These are phyloP conservation scores for Clarias macrocephalus DNA, from an alignment of 2,113 vertebrate genomes.

Conservation along the genomic window DNA sequence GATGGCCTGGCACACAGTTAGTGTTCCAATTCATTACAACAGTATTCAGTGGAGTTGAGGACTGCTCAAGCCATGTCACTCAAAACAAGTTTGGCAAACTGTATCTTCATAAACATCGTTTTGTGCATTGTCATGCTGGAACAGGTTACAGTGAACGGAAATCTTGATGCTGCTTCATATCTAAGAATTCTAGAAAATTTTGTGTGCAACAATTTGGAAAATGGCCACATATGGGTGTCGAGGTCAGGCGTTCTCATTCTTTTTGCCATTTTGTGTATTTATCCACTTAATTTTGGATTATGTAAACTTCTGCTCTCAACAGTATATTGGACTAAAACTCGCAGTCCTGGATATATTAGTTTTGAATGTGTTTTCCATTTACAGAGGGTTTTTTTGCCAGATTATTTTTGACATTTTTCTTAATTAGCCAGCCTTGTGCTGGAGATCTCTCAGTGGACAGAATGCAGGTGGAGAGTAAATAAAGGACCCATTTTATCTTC, in stretches of 20 bases:
- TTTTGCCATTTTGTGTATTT: background rate
- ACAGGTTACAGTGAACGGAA: no score
- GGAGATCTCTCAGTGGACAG: constrained; percentile 33
- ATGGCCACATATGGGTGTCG: background rate
- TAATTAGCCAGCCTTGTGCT: constrained; percentile 29
- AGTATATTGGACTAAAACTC: background rate
- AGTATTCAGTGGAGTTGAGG: background rate
- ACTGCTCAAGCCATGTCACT: background rate
- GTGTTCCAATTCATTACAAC: background rate
- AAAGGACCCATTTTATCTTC: constrained; percentile 38
- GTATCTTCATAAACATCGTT: background rate
- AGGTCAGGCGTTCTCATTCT: background rate
- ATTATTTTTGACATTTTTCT: constrained; percentile 27
- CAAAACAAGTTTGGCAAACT: background rate
- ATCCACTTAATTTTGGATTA: background rate
- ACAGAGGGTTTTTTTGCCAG: background rate
- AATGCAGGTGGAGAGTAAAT: constrained; percentile 43
- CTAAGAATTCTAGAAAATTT: background rate
- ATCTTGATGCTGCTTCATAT: background rate
- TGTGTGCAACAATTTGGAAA: background rate
- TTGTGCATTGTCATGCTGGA: no score
- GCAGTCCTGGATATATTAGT: background rate
- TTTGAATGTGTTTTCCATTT: background rate
- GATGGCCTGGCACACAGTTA: background rate
- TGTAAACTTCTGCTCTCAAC: background rate